Evolutionary conservation across 2,797 vertebrate genomes (phyloP), one percentile per base, ranked within the genome.

Genomic region (Centropyge bicolor): DNA sequence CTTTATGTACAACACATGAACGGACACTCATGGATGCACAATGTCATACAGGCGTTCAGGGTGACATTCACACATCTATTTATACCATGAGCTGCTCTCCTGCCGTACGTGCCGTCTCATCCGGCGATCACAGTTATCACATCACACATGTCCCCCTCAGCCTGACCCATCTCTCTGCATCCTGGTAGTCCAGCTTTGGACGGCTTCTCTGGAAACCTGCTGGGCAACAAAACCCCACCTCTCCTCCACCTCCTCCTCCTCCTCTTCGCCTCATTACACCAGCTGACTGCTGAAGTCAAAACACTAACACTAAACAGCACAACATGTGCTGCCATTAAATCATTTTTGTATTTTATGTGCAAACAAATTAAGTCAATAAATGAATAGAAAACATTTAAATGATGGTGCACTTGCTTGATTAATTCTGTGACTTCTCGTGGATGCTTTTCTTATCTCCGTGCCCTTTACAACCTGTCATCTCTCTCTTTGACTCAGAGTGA

Each of bases 41-140:
- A 4, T 48, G 20, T 62, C 63, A 70, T 46, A 64, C 51, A 76
- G 51, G 46, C n/a, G 13, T 38, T 48, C 41, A 17, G 45, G 81
- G 52, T 84, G 74, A 86, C 83, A 83, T 82, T 88, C 57, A 78
- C 61, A 27, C 2, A 64, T 84, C 71, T 89, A 89, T 88, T 90
- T 84, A 82, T 70, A 85, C 76, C 73, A 81, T 59, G n/a, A 79
- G 67, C 82, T 54, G 40, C 41, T 78, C 43, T 62, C 43, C 64
- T 45, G 81, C 31, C 70, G 69, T 67, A 85, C 16, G 31, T 48
- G 40, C 72, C 35, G 78, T 75, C 81, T 69, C 49, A 54, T 62
- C 20, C 60, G 66, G 13, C 45, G 31, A 1, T 65, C 78, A 60
- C 67, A 76, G 72, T 71, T 76, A 61, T 51, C 74, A 79, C 41